Percentiles rank a stretch among this genome's conserved stretches.
Conservation (phyloP, 53 echinoderm and acorn worm genomes). For the Actinopyga echinites region DNA sequence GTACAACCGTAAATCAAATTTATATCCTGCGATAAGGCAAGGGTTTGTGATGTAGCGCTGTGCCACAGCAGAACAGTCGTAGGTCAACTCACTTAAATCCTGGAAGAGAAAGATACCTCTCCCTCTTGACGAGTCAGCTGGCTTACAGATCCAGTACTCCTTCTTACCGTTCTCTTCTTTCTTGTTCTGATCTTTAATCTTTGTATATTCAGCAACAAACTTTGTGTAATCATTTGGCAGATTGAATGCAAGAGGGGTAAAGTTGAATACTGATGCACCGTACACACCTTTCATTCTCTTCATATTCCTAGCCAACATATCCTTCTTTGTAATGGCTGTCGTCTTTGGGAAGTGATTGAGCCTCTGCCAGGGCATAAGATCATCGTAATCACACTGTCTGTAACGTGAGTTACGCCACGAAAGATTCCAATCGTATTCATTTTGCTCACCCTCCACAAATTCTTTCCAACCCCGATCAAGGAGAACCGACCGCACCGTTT, state of each 20-base stretch:
- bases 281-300: conserved; percentile 76
- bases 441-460: conserved; percentile 70
- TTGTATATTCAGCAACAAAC: conserved; percentile 82
- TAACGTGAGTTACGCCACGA: conserved; percentile 73
- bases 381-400: conserved; percentile 63
- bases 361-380: conserved; percentile 75
- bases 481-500: conserved; percentile 57
- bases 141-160: conserved; percentile 77
- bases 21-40: conserved; percentile 75
- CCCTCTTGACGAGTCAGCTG: conserved; percentile 75
- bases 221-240: conserved; percentile 84
- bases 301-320: conserved; percentile 76
- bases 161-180: conserved; percentile 49
- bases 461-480: conserved; percentile 80
- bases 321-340: conserved; percentile 75
- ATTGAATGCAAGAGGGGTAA: conserved; percentile 74
- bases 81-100: conserved; percentile 68
- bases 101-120: conserved; percentile 80
- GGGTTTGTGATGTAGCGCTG: conserved; percentile 74
- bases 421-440: conserved; percentile 74
- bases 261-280: conserved; percentile 69
- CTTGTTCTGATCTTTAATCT: conserved; percentile 45
- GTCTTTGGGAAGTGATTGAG: conserved; percentile 81
- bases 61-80: conserved; percentile 73
- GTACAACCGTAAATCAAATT: conserved; percentile 80